A percentile compares a stretch with the other conserved stretches of the same genome.
These are phyloP conservation scores for Somateria mollissima DNA, from an alignment of 2,797 vertebrate genomes.

Conservation along the genomic window DNA sequence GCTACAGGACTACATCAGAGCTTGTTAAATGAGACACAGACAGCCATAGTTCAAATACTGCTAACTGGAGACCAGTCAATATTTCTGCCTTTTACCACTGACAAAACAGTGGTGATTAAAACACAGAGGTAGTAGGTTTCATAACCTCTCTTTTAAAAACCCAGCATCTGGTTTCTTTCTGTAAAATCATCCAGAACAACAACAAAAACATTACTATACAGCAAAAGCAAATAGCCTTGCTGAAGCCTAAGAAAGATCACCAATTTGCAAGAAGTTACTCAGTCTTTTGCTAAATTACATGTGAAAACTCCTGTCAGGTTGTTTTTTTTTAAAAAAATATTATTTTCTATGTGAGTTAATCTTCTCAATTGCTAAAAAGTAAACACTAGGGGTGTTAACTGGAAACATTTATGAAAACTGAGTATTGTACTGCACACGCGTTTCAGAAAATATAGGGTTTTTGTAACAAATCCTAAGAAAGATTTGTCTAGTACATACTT, in stretches of 20 bases:
- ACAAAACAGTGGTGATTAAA: neutral
- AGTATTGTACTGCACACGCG: neutral
- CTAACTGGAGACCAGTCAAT: neutral
- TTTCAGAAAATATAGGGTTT: neutral
- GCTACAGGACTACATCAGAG: too few relatives aligned
- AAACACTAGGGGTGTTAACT: constrained; percentile 3
- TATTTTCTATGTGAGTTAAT: neutral
- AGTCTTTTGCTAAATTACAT: neutral
- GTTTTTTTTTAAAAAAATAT: neutral
- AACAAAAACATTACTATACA: neutral
- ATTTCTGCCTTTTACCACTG: neutral
- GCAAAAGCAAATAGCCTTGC: neutral
- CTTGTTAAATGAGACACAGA: too few relatives aligned
- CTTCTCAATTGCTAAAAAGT: neutral
- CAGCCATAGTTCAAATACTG: neutral
- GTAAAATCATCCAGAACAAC: neutral
- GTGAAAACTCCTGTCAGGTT: neutral
- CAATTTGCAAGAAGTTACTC: neutral
- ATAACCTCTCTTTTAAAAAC: neutral
- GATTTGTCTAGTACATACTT: neutral
- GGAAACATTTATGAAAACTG: constrained; percentile 14
- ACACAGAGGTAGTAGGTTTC: neutral
- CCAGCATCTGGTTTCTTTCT: neutral
- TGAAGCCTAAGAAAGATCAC: neutral
- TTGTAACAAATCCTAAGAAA: constrained; percentile 30